Evolutionary conservation across 2,113 vertebrate species (phyloP).

Genomic region (Plecturocebus donacophilus): DNA sequence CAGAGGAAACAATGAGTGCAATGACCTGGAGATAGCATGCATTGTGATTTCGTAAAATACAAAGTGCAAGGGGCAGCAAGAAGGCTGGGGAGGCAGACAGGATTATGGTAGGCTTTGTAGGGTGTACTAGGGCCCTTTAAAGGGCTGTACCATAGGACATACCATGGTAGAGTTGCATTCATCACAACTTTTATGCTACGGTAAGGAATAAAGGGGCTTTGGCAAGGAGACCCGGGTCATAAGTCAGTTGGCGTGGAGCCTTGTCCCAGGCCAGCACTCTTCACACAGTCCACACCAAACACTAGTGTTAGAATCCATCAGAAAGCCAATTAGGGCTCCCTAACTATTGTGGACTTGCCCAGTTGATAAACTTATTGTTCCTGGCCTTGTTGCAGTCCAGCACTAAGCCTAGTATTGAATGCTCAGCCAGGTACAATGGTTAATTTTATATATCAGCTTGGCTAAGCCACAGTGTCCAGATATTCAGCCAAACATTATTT

Average conservation of each 20-base stretch:
- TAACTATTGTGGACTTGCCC: neutral
- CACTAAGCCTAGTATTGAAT: neutral
- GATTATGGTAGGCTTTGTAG: neutral
- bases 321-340: neutral
- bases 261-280: neutral
- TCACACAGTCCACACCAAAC: neutral
- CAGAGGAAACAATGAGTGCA: neutral
- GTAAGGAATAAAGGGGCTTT: neutral
- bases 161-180: fast-evolving
- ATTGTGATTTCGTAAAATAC: neutral
- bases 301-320: neutral
- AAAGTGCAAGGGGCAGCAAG: fast-evolving
- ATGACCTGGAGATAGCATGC: neutral
- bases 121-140: fast-evolving
- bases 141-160: too few species aligned
- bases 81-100: neutral
- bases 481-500: neutral
- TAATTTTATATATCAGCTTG: neutral
- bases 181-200: neutral
- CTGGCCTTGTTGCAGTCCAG: neutral
- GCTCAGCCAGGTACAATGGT: neutral
- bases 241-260: neutral
- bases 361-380: neutral
- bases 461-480: neutral
- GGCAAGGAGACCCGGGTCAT: neutral